Conservation (phyloP, 2,888 invertebrate genomes). For the Lordiphosa andalusiaca region DNA sequence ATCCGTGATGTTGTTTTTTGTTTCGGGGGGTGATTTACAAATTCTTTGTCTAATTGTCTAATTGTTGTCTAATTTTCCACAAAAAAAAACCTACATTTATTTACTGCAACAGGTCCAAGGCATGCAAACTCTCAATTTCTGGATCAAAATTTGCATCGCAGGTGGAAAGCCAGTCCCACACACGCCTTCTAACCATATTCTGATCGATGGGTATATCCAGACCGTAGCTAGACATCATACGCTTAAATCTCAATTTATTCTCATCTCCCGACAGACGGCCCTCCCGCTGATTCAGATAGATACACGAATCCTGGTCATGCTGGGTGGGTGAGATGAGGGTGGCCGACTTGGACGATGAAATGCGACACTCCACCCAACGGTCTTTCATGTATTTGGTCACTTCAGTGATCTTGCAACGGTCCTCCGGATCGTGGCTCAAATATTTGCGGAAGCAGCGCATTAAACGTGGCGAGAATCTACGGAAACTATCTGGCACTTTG, state of each 20-base stretch:
- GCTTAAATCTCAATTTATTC: slow-evolving; percentile 82
- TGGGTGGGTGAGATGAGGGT: slow-evolving; percentile 78
- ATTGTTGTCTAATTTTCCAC: slow-evolving; percentile 17
- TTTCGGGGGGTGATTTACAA: slow-evolving; percentile 31
- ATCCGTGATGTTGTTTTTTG: slow-evolving; percentile 54
- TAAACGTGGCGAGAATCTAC: slow-evolving; percentile 85
- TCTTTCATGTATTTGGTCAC: slow-evolving; percentile 84
- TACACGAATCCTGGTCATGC: slow-evolving; percentile 81
- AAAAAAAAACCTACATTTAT: slow-evolving; percentile 17
- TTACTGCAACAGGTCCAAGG: slow-evolving; percentile 68
- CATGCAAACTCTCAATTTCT: slow-evolving; percentile 75
- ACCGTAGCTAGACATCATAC: slow-evolving; percentile 83
- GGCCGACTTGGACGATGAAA: slow-evolving; percentile 82
- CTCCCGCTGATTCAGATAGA: slow-evolving; percentile 82
- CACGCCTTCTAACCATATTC: slow-evolving; percentile 83
- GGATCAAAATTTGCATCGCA: slow-evolving; percentile 81
- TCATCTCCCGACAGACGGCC: slow-evolving; percentile 81
- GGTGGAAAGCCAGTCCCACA: slow-evolving; percentile 85
- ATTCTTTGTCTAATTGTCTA: slow-evolving; percentile 52
- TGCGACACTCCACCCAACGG: slow-evolving; percentile 82
- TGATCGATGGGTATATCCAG: slow-evolving; percentile 85
- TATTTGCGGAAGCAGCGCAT: slow-evolving; percentile 86
- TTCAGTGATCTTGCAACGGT: slow-evolving; percentile 84
- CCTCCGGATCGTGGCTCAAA: slow-evolving; percentile 85
- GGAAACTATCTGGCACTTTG: slow-evolving; percentile 83